Percentiles rank a stretch among this genome's conserved stretches.
These are phyloP conservation scores for Hyposoter dolosus DNA, from an alignment of 2,888 invertebrate species.

Conservation along the genomic window DNA sequence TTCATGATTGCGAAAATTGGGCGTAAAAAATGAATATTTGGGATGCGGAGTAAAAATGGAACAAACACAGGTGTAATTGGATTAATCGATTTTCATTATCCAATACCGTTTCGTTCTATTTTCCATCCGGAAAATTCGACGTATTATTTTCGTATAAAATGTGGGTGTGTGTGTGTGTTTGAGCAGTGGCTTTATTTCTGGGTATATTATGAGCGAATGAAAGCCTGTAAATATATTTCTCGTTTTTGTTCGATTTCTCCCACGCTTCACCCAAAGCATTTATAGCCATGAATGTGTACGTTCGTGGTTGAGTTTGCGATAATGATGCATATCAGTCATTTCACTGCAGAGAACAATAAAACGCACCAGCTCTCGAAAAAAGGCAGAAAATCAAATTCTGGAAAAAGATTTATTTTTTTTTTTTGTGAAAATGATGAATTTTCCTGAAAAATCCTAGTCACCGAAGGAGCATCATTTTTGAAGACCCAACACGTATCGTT, in stretches of 20 bases:
- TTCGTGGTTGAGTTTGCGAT: conserved; percentile 7
- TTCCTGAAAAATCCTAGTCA: too few relatives aligned
- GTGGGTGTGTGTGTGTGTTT: neutral
- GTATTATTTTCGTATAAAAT: neutral
- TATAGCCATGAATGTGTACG: neutral
- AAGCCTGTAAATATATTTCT: conserved; percentile 28
- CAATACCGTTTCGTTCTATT: neutral
- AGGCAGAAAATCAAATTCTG: neutral
- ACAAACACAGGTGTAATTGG: neutral
- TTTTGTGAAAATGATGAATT: too few relatives aligned
- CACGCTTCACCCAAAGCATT: neutral
- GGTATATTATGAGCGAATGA: conserved; percentile 72
- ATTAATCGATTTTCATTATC: conserved; percentile 28
- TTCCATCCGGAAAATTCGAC: conserved; percentile 10
- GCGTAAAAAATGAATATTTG: neutral
- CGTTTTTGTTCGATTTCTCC: conserved; percentile 10
- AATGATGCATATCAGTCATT: conserved; percentile 38
- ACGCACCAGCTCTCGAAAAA: neutral
- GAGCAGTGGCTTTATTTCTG: conserved; percentile 73
- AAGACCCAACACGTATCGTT: too few relatives aligned
- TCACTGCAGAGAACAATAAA: neutral
- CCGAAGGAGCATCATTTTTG: too few relatives aligned
- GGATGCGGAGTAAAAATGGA: neutral
- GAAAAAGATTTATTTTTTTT: neutral
- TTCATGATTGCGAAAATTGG: neutral